Evolutionary conservation across 2,888 invertebrate genomes (phyloP).

Genomic region (Bombylius major): DNA sequence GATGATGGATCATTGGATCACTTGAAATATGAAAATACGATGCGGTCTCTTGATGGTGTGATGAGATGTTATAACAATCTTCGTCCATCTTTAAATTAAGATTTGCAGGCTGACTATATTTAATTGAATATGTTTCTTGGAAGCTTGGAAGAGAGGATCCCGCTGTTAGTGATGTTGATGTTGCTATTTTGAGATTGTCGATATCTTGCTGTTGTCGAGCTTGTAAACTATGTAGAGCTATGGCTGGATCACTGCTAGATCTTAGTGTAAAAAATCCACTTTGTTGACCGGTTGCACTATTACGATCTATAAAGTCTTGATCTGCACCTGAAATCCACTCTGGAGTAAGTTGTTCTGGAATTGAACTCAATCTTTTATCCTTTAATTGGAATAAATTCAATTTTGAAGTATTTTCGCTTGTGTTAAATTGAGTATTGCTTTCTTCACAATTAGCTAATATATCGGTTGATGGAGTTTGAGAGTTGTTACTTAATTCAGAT

Average conservation of each 20-base stretch:
- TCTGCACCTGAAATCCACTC: slow-evolving; percentile 23
- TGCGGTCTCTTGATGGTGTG: slow-evolving; percentile 12
- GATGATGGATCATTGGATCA: slow-evolving; percentile 35
- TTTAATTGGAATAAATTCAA: slow-evolving; percentile 24
- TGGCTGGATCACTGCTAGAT: slow-evolving; percentile 35
- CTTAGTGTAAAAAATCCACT: slow-evolving; percentile 28
- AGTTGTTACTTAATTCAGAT: slow-evolving; percentile 11
- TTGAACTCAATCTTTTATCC: slow-evolving; percentile 29
- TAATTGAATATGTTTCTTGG: slow-evolving; percentile 76
- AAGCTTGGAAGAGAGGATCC: slow-evolving; percentile 68
- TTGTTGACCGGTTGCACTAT: slow-evolving; percentile 22
- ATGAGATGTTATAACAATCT: slow-evolving; percentile 51
- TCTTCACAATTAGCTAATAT: slow-evolving; percentile 10
- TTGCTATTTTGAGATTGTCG: slow-evolving; percentile 11
- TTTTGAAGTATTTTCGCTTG: slow-evolving; percentile 31
- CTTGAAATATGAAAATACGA: slow-evolving; percentile 26
- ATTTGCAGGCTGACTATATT: slow-evolving; percentile 51
- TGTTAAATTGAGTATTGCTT: slow-evolving; percentile 18
- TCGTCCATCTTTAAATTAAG: slow-evolving; percentile 76
- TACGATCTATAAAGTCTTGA: slow-evolving; percentile 24
- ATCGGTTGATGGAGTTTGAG: slow-evolving; percentile 13
- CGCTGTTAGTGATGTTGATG: slow-evolving; percentile 24
- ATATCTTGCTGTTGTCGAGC: slow-evolving; percentile 6
- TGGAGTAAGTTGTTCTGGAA: slow-evolving; percentile 28
- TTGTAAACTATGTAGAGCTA: slow-evolving; percentile 30